Evolutionary conservation across 2,797 vertebrate genomes (phyloP).

Genomic region (Malurus leucopterus): DNA sequence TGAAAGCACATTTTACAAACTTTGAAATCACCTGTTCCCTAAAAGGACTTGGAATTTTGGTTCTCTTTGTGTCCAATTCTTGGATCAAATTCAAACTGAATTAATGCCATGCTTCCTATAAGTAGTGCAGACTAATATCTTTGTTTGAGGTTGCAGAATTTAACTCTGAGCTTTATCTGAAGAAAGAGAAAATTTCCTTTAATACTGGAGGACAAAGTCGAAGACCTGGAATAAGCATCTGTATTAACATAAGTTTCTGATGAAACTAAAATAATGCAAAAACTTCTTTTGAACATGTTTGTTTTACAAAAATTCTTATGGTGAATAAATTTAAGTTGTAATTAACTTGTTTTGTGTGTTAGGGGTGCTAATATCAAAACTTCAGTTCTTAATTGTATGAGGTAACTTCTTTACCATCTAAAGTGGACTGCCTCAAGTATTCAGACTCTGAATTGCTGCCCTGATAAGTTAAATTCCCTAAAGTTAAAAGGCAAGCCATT

Average conservation of each 20-base stretch:
- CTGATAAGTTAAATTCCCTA: background rate
- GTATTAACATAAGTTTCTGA: background rate
- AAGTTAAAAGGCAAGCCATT: background rate
- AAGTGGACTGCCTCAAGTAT: background rate
- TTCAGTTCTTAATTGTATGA: background rate
- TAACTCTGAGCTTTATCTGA: background rate
- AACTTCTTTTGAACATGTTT: background rate
- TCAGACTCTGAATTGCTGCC: background rate
- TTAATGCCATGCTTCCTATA: background rate
- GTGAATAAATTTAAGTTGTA: background rate
- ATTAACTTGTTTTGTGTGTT: background rate
- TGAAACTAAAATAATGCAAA: background rate
- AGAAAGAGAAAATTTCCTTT: background rate
- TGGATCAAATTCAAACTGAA: background rate
- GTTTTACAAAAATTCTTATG: background rate
- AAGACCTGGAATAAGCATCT: background rate
- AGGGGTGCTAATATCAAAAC: background rate
- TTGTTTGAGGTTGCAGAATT: background rate
- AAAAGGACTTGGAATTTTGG: background rate
- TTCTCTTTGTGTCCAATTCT: background rate
- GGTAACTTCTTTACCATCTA: background rate
- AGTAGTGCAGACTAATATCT: background rate
- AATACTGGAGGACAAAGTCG: background rate
- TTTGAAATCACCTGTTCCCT: background rate
- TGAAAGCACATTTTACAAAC: background rate